Conservation (phyloP, 92 coral and sea anemone species). For the Metridium senile region DNA sequence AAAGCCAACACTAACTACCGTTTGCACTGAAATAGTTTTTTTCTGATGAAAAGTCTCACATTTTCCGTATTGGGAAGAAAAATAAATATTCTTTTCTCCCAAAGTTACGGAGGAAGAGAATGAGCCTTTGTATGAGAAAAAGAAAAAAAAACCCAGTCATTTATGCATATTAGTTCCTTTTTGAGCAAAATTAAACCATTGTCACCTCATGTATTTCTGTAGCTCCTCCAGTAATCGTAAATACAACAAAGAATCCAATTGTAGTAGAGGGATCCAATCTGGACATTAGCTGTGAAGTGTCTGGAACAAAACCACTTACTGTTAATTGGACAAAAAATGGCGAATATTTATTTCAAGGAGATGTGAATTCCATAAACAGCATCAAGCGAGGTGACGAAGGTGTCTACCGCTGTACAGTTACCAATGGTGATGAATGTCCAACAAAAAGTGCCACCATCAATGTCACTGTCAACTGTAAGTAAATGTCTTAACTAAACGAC, state of each 20-base stretch:
- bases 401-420: slow-evolving; percentile 41
- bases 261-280: slow-evolving; percentile 26
- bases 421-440: slow-evolving; percentile 54
- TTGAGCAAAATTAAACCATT: not conserved
- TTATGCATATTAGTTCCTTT: too few species aligned
- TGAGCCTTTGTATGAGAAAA: too few species aligned
- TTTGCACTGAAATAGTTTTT: too few species aligned
- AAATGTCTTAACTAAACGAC: not conserved
- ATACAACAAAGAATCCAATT: not conserved
- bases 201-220: not conserved
- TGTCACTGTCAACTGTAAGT: slow-evolving; percentile 60
- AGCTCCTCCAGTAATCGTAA: not conserved
- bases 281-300: slow-evolving; percentile 18
- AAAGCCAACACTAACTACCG: too few species aligned
- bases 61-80: too few species aligned
- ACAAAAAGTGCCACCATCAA: slow-evolving; percentile 9
- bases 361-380: not conserved
- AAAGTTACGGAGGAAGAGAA: too few species aligned
- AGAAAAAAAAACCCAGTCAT: too few species aligned
- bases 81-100: too few species aligned
- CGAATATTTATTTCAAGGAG: not conserved
- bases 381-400: slow-evolving; percentile 31
- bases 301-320: slow-evolving; percentile 32
- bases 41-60: too few species aligned
- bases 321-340: slow-evolving; percentile 34